These are phyloP conservation scores for Stenurella melanura DNA, from an alignment of 2,888 invertebrate species.

Conservation along the genomic window DNA sequence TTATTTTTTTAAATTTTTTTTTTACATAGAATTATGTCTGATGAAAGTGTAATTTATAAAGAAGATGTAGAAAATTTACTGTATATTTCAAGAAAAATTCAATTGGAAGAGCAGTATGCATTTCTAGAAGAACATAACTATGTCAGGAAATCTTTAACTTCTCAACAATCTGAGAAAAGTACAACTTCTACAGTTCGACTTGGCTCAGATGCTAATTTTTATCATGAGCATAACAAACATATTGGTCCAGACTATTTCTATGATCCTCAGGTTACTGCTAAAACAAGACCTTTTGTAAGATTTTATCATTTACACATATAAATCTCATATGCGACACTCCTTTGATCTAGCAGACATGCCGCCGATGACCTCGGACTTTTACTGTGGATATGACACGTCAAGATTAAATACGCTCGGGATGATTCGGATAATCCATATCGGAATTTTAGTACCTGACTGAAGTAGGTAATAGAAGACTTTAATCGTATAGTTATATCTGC, in stretches of 20 bases:
- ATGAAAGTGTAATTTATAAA: conserved; percentile 57
- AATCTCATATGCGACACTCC: too few species aligned
- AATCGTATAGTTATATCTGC: too few species aligned
- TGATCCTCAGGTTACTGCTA: conserved; percentile 52
- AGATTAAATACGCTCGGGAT: too few species aligned
- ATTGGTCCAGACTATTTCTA: conserved; percentile 51
- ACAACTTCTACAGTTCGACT: conserved; percentile 14
- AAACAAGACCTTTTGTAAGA: conserved; percentile 59
- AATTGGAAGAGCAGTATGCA: conserved; percentile 55
- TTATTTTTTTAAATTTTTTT: not conserved
- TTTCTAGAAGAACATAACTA: conserved; percentile 50
- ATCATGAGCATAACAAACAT: conserved; percentile 10
- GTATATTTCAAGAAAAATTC: conserved; percentile 58
- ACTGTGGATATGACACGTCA: too few species aligned
- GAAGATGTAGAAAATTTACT: conserved; percentile 60
- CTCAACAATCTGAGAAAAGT: conserved; percentile 16
- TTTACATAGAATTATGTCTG: conserved; percentile 52
- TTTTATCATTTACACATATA: not conserved
- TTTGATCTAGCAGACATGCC: too few species aligned
- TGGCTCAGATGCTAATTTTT: conserved; percentile 33
- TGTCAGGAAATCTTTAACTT: conserved; percentile 45
- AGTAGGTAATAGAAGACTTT: too few species aligned
- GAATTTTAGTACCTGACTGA: too few species aligned
- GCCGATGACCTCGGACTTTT: too few species aligned
- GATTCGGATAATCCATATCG: too few species aligned